Conservation (phyloP, 2,888 invertebrate species). For the Meghimatium bilineatum region DNA sequence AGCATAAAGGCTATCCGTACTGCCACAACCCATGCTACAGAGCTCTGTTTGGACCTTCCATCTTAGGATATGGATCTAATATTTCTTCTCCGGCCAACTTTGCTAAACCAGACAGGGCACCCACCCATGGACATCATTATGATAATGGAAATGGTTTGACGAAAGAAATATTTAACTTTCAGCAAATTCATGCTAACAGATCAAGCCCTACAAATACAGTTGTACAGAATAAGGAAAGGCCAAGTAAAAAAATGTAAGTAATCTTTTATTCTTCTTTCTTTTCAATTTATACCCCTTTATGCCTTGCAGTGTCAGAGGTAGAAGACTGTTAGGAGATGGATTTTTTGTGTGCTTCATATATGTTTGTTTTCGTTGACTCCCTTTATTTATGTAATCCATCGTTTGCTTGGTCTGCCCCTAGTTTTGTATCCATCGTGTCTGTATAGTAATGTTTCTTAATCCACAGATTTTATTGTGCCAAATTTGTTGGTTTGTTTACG, state of each 20-base stretch:
- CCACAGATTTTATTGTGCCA: too few species aligned
- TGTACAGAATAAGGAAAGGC: neutral
- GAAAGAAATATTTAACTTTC: slow-evolving; percentile 49
- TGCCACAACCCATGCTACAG: slow-evolving; percentile 91
- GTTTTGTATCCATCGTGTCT: too few species aligned
- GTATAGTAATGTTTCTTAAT: too few species aligned
- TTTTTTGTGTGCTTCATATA: too few species aligned
- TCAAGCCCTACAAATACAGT: neutral
- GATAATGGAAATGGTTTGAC: slow-evolving; percentile 41
- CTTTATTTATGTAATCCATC: too few species aligned
- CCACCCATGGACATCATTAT: slow-evolving; percentile 38
- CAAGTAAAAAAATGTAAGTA: slow-evolving; percentile 26
- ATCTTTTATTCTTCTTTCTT: too few species aligned
- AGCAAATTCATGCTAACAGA: slow-evolving; percentile 6
- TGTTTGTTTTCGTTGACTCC: too few species aligned
- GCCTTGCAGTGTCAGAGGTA: too few species aligned
- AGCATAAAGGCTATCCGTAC: slow-evolving; percentile 90
- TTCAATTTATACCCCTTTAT: too few species aligned
- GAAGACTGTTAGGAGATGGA: too few species aligned
- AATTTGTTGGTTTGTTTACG: too few species aligned
- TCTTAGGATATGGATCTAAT: slow-evolving; percentile 86
- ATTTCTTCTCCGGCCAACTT: slow-evolving; percentile 70
- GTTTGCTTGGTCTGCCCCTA: too few species aligned
- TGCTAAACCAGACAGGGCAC: slow-evolving; percentile 39
- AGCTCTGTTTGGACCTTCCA: slow-evolving; percentile 87